Conservation (phyloP, 2,797 vertebrate genomes). For the Centroberyx gerrardi region DNA sequence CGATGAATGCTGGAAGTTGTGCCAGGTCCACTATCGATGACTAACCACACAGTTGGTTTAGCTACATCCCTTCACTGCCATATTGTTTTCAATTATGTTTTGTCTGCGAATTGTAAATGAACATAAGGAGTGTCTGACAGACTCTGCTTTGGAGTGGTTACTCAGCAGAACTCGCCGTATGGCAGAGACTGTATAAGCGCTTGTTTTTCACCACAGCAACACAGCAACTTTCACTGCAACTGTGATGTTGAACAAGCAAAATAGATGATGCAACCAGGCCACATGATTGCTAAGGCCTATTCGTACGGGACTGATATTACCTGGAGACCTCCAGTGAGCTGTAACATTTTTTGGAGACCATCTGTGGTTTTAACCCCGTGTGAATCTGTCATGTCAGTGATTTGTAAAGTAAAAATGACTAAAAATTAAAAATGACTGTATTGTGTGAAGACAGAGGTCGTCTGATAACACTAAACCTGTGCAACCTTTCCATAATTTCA, state of each 20-base stretch:
- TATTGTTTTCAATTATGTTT: not conserved
- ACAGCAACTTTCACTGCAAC: not conserved
- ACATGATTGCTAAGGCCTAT: not conserved
- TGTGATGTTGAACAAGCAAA: not conserved
- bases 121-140: not conserved
- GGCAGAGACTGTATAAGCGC: no score
- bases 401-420: no score
- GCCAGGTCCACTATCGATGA: not conserved
- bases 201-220: not conserved
- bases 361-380: no score
- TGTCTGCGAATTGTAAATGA: not conserved
- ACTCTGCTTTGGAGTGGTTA: not conserved
- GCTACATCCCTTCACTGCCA: not conserved
- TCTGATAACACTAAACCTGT: no score
- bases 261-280: not conserved
- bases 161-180: not conserved
- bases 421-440: no score
- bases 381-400: no score
- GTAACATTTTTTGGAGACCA: no score
- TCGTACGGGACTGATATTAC: no score
- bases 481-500: no score
- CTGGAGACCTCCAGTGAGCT: no score
- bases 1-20: slow-evolving; percentile 1
- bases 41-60: not conserved
- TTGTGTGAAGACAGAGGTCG: no score